phyloP scores from a whole-genome alignment of 1,140 invertebrate genomes.

The Cyclargus thomasi region DNA sequence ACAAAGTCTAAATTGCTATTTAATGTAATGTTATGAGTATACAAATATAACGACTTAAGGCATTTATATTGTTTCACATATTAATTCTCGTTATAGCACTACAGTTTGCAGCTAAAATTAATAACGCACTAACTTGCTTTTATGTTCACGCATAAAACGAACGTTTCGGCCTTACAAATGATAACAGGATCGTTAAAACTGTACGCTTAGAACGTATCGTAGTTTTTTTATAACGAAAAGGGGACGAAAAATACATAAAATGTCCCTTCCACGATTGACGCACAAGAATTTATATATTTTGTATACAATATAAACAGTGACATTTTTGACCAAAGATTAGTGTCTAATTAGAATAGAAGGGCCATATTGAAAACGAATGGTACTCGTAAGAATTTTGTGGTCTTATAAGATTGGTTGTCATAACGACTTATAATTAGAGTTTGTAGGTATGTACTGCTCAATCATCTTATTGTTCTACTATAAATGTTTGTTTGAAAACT shows the following conservation, averaged over 20 bases:
- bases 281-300: conserved; percentile 52
- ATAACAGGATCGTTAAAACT: conserved; percentile 55
- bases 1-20: too few relatives aligned
- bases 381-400: neutral
- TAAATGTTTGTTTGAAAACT: too few relatives aligned
- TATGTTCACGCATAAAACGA: conserved; percentile 29
- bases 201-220: conserved; percentile 50
- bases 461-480: too few relatives aligned
- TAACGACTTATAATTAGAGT: too few relatives aligned
- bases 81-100: neutral
- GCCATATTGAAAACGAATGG: neutral
- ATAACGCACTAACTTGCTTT: conserved; percentile 16
- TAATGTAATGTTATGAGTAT: too few relatives aligned
- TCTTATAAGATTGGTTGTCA: neutral
- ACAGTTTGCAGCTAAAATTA: neutral
- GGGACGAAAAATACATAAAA: conserved; percentile 57
- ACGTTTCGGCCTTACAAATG: conserved; percentile 34
- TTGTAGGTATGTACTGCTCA: too few relatives aligned
- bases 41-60: too few relatives aligned
- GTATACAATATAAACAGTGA: conserved; percentile 36
- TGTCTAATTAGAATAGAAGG: neutral
- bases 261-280: conserved; percentile 53
- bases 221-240: conserved; percentile 48
- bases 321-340: conserved; percentile 23
- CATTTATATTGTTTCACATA: too few relatives aligned